Conservation (phyloP, 2,888 invertebrate species). For the Pherbina coryleti region DNA sequence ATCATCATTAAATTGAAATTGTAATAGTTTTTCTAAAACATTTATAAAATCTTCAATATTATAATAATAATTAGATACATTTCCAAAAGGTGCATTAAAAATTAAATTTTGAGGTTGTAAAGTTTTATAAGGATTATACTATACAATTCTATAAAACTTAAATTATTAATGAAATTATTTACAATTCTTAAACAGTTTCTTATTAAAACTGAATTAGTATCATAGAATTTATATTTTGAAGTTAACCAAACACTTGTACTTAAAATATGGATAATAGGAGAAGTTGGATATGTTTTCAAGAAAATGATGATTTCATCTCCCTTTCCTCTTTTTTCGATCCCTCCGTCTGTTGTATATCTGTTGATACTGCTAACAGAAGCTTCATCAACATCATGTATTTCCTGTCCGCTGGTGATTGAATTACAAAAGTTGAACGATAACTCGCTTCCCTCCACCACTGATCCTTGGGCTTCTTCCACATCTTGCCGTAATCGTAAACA, state of each 20-base stretch:
- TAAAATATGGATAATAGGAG: not conserved
- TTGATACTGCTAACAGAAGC: too few relatives aligned
- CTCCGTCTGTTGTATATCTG: too few relatives aligned
- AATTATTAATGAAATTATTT: not conserved
- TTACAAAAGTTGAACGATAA: too few relatives aligned
- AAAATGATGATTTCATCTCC: too few relatives aligned
- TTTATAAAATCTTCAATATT: constrained; percentile 24
- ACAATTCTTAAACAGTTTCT: not conserved
- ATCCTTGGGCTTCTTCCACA: too few relatives aligned
- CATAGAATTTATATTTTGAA: not conserved
- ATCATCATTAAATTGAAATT: constrained; percentile 25
- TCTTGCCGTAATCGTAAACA: too few relatives aligned
- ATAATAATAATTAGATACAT: constrained; percentile 35
- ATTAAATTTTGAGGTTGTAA: not conserved
- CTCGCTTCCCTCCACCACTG: too few relatives aligned
- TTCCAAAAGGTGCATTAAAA: constrained; percentile 37
- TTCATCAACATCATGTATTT: too few relatives aligned
- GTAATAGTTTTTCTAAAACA: constrained; percentile 17
- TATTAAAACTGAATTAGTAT: not conserved
- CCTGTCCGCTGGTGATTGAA: too few relatives aligned
- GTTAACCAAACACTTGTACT: not conserved
- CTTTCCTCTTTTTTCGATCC: too few relatives aligned
- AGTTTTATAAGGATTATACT: not conserved
- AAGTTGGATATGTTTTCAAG: too few relatives aligned
- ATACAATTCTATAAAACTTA: not conserved